Evolutionary conservation across 1,140 invertebrate species (phyloP).

Genomic region (Acromyrmex heyeri): DNA sequence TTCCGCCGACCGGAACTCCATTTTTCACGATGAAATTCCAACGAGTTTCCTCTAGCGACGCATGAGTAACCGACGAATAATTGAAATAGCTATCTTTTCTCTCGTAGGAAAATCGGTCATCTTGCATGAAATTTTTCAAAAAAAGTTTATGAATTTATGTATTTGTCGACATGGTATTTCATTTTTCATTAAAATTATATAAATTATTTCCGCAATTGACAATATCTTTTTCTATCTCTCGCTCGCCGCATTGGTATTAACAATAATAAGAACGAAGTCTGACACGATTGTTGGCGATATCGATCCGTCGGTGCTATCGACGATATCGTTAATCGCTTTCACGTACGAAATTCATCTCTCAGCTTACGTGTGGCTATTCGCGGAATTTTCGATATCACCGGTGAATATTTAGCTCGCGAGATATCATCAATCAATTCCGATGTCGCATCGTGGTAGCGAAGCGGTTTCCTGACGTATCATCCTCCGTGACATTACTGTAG

Average conservation of each 20-base stretch:
- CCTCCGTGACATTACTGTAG: background rate
- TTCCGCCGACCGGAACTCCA: slow-evolving; percentile 28
- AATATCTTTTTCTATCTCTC: background rate
- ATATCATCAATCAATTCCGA: slow-evolving; percentile 46
- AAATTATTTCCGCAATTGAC: background rate
- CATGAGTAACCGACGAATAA: slow-evolving; percentile 36
- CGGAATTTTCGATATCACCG: slow-evolving; percentile 56
- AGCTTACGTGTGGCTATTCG: slow-evolving; percentile 27
- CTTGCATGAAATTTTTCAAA: slow-evolving; percentile 17
- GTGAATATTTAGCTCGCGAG: slow-evolving; percentile 50
- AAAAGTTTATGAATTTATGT: slow-evolving; percentile 53
- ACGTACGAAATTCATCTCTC: slow-evolving; percentile 39
- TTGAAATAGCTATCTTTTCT: slow-evolving; percentile 37
- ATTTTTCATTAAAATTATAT: slow-evolving; percentile 35
- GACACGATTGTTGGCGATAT: slow-evolving; percentile 7
- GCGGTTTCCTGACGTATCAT: slow-evolving; percentile 11
- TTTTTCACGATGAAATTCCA: slow-evolving; percentile 48
- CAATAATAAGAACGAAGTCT: slow-evolving; percentile 16
- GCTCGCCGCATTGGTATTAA: slow-evolving; percentile 19
- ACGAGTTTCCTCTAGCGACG: background rate
- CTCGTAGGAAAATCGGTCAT: slow-evolving; percentile 2
- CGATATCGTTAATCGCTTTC: slow-evolving; percentile 40
- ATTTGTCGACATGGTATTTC: slow-evolving; percentile 16
- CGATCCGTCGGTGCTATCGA: slow-evolving; percentile 13
- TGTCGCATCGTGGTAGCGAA: slow-evolving; percentile 20